A percentile compares a stretch with the other conserved stretches of the same genome.
Conservation (phyloP, 2,888 invertebrate genomes). For the Baronia brevicornis region DNA sequence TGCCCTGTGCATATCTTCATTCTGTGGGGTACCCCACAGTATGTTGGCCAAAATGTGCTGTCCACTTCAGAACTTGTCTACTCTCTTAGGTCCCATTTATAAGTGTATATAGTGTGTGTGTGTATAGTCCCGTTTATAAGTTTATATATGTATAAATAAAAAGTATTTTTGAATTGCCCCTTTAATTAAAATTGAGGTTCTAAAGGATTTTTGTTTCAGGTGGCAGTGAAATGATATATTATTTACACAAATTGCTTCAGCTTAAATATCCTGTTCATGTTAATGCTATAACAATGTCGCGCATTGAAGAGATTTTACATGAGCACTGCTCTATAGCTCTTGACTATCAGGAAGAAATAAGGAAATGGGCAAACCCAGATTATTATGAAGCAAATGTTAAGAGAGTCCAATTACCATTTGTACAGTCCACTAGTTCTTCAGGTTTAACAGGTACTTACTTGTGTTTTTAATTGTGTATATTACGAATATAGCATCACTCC, state of each 20-base stretch:
- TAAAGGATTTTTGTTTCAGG: constrained; percentile 44
- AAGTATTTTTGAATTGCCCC: no score
- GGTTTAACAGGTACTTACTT: constrained; percentile 72
- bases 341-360: constrained; percentile 86
- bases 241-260: constrained; percentile 90
- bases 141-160: no score
- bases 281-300: constrained; percentile 88
- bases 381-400: constrained; percentile 89
- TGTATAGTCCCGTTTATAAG: no score
- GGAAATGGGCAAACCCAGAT: constrained; percentile 86
- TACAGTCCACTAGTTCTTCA: constrained; percentile 76
- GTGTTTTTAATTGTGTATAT: background rate
- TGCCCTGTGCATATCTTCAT: no score
- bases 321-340: constrained; percentile 85
- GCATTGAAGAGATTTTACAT: constrained; percentile 91
- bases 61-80: no score
- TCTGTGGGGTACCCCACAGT: no score
- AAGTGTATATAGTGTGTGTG: no score
- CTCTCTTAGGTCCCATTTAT: no score
- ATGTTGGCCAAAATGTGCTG: no score
- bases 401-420: constrained; percentile 90
- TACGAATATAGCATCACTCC: no score
- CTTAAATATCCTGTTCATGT: constrained; percentile 95
- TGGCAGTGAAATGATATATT: constrained; percentile 89
- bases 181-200: no score